Evolutionary conservation across 2,888 invertebrate genomes (phyloP), one percentile per base, ranked within the genome.

Genomic region (Watsonalla binaria): DNA sequence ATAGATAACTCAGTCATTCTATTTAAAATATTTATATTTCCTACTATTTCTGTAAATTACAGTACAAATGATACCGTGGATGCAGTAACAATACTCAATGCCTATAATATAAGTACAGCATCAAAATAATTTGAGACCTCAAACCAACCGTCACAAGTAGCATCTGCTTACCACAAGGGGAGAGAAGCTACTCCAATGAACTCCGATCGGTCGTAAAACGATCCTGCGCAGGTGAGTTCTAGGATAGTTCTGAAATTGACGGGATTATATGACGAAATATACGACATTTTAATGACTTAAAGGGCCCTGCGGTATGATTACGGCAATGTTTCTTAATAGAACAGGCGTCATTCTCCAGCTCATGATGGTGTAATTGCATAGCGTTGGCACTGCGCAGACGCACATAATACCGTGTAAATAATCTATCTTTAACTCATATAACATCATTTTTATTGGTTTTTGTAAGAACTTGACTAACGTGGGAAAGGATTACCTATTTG

Each of bases 281-380:
- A 63, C 58, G 54, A 55, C 63, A 51, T 62, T 67, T 70, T 69
- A 67, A 70, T 68, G 61, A 61, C 61, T 58, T 63, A 59, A 66
- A 64, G 62, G 58, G 59, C 58, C 54, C 63, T 57, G 53, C 54
- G 52, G 62, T 64, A 62, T 70, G 65, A 73, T 72, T 71, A 72
- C 60, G 56, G 51, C 52, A 53, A 61, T 54, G 58, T 58, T 63
- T 56, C 62, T 68, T 68, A 70, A 70, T 69, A 70, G 67, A 69
- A 60, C 60, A 68, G 69, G 67, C 69, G 66, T 66, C 66, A 59
- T 57, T 52, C 55, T 55, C 51, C 52, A 53, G 60, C 62, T 62
- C 60, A 60, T 55, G 58, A 56, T 54, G 55, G 51, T 62, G 57
- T 70, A 68, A 70, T 70, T 64, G 62, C 63, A 63, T 59, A 55